phyloP scores from a whole-genome alignment of 2,888 invertebrate species.

The Idaea dimidiata region DNA sequence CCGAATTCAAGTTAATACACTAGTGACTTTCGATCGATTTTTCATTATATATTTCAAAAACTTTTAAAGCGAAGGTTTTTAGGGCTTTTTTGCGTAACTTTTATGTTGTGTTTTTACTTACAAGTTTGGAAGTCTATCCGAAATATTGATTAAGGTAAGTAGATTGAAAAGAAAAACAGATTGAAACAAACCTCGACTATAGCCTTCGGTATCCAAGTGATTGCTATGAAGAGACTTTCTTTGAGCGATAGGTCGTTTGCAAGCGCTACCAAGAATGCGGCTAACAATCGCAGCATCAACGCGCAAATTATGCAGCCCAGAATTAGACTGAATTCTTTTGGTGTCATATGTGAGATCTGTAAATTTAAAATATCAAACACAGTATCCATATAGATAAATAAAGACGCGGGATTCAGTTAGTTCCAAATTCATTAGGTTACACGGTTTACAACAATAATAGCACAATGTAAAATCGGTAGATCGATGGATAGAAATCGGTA shows the following conservation, averaged over 20 bases:
- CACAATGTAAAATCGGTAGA: too few relatives aligned
- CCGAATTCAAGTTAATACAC: constrained; percentile 2
- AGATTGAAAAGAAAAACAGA: background rate
- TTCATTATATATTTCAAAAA: background rate
- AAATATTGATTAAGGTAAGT: background rate
- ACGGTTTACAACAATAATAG: too few relatives aligned
- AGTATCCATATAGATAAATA: too few relatives aligned
- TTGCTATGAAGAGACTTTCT: constrained; percentile 65
- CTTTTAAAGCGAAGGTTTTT: background rate
- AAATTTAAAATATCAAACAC: background rate
- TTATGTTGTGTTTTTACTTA: constrained; percentile 1
- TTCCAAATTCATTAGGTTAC: too few relatives aligned
- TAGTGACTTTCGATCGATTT: constrained; percentile 1
- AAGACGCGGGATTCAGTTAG: too few relatives aligned
- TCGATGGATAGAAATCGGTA: too few relatives aligned
- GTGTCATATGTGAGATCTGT: constrained; percentile 58
- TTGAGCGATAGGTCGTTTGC: constrained; percentile 61
- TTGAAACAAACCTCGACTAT: constrained; percentile 62
- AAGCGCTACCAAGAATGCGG: constrained; percentile 65
- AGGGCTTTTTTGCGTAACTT: background rate
- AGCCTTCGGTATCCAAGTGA: constrained; percentile 76
- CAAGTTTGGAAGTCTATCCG: background rate
- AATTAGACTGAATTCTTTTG: constrained; percentile 57
- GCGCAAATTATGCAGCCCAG: constrained; percentile 60
- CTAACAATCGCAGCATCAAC: constrained; percentile 57